Conservation (phyloP, 2,797 vertebrate genomes). For the Thripadectes ignobilis region DNA sequence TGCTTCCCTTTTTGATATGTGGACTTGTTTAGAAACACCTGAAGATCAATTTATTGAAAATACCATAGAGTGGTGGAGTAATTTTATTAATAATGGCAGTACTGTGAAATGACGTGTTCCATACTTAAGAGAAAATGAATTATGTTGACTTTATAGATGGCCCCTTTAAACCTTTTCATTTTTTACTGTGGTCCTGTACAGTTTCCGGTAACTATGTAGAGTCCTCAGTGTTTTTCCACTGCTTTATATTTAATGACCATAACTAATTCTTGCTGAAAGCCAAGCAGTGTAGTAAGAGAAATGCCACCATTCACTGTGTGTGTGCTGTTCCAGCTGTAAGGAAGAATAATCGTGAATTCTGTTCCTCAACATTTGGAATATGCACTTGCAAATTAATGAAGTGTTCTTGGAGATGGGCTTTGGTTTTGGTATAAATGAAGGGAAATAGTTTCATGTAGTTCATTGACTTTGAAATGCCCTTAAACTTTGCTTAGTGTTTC, state of each 20-base stretch:
- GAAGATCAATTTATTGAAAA: background rate
- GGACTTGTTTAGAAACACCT: background rate
- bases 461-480: background rate
- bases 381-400: background rate
- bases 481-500: background rate
- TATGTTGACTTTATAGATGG: background rate
- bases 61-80: background rate
- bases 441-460: background rate
- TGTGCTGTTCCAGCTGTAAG: background rate
- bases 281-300: background rate
- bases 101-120: background rate
- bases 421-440: background rate
- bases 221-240: background rate
- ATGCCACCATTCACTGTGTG: background rate
- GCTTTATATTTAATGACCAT: background rate
- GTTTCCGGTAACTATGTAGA: background rate
- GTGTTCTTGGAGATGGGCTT: background rate
- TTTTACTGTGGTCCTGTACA: background rate
- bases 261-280: background rate
- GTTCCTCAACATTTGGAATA: background rate
- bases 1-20: background rate
- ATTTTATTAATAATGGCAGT: background rate
- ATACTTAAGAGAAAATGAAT: background rate
- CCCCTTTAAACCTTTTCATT: background rate
- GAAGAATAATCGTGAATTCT: background rate